Evolutionary conservation across 30 jellyfish, hydroid and myxozoan genomes (phyloP), one percentile per base, ranked within the genome.

Genomic region (Hydractinia symbiolongicarpus): DNA sequence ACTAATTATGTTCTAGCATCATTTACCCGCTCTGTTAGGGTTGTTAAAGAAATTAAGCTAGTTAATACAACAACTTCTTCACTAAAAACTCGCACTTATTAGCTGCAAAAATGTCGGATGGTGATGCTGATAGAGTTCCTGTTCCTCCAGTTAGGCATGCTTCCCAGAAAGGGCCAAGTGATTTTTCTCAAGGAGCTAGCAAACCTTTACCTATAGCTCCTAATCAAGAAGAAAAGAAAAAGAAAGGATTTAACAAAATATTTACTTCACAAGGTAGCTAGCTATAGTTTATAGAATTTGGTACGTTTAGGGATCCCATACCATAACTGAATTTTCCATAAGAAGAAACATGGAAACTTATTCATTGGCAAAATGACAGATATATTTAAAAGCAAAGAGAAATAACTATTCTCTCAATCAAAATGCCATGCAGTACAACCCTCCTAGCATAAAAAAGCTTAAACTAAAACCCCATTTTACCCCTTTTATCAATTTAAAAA

Each of bases 121-220:
- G 54, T 20, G 83, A 58, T 16, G 97, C 86, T 49, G 98, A 91
- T 67, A 72, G 96, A 56, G 96, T 92, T 19, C 98, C 98, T 21
- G 96, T 89, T n/a, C 98, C 98, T 72, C 98, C 98, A 20, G 96
- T 91, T 11, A 83, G 98, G 72, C 81, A 81, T 78, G 98, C 96
- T 9, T 77, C 85, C 21, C 85, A 77, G 50, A 77, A 77, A 5
- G 55, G 55, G 30, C 85, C 85, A 17, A 77, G 50, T 52, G 85
- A 77, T 54, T 91, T 90, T 21, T 89, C 95, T 67, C 94, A 91
- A 70, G 96, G 83, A 50, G 90, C 86, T 79, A 77, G 88, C 81
- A 91, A 91, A 71, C 98, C 98, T 20, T 69, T 91, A 62, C 98
- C 98, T 15, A 86, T 82, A 76, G 98, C 94, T 8, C 98, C 98